These are phyloP conservation scores for Alentia gelatinosa DNA, from an alignment of 2,888 invertebrate genomes.

Conservation along the genomic window DNA sequence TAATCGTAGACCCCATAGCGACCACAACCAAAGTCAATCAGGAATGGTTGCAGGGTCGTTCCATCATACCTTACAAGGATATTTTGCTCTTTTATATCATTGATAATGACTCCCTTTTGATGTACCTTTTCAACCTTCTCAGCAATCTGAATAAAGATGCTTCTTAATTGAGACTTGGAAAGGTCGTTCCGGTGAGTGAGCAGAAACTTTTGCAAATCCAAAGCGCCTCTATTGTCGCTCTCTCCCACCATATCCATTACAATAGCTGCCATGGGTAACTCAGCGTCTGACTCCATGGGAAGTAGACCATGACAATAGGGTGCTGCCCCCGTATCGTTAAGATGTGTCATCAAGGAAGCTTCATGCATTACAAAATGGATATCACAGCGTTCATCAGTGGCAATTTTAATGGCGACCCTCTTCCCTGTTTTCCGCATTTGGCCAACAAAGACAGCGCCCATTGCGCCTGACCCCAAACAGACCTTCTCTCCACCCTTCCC, in stretches of 20 bases:
- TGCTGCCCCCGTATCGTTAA: constrained; percentile 16
- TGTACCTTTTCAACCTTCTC: constrained; percentile 1
- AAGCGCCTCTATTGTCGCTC: neutral
- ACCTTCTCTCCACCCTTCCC: neutral
- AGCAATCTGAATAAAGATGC: neutral
- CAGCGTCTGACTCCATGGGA: neutral
- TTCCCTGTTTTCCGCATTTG: neutral
- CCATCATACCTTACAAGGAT: neutral
- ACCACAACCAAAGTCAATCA: constrained; percentile 30
- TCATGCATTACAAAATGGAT: constrained; percentile 18
- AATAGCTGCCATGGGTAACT: constrained; percentile 14
- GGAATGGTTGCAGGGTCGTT: neutral
- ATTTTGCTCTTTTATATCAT: constrained; percentile 23
- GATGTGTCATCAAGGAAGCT: constrained; percentile 20
- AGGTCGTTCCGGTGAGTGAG: neutral
- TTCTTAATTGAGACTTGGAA: neutral
- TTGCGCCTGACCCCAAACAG: neutral
- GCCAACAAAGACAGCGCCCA: neutral
- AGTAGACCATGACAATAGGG: constrained; percentile 18
- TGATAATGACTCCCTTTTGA: neutral
- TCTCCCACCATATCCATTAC: constrained; percentile 17
- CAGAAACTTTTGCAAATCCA: neutral
- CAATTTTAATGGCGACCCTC: constrained; percentile 29
- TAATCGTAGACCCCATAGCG: constrained; percentile 2
- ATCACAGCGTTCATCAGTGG: constrained; percentile 14